Conservation (phyloP, 2,888 invertebrate species). For the Kuschelorhynchus macadamiae region DNA sequence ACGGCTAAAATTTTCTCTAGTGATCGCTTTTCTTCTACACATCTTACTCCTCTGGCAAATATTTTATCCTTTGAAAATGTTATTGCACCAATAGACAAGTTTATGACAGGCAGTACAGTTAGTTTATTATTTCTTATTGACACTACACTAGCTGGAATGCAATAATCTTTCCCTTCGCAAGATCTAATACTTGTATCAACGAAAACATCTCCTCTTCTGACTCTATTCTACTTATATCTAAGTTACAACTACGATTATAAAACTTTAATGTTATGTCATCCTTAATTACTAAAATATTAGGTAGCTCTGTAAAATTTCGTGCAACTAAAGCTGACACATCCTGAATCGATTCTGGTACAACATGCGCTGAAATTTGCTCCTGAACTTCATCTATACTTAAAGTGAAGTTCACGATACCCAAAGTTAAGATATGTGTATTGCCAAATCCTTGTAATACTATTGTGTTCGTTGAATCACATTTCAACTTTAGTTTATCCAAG, state of each 20-base stretch:
- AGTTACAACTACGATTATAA: neutral
- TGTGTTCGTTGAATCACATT: conserved; percentile 9
- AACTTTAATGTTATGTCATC: conserved; percentile 43
- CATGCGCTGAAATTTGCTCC: conserved; percentile 33
- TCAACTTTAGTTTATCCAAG: conserved; percentile 24
- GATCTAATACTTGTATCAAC: too few relatives aligned
- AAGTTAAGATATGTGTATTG: conserved; percentile 33
- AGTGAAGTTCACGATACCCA: conserved; percentile 37
- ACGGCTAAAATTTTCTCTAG: too few relatives aligned
- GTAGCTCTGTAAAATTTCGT: conserved; percentile 49
- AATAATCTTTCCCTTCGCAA: too few relatives aligned
- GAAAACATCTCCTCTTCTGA: too few relatives aligned
- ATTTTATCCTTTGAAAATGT: too few relatives aligned
- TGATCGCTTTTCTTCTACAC: too few relatives aligned
- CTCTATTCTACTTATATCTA: too few relatives aligned
- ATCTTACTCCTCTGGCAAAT: too few relatives aligned
- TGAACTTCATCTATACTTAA: conserved; percentile 47
- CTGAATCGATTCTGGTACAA: conserved; percentile 48
- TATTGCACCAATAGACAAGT: too few relatives aligned
- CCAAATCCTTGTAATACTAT: conserved; percentile 46
- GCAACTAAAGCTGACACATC: conserved; percentile 50
- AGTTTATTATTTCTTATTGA: too few relatives aligned
- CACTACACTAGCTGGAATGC: too few relatives aligned
- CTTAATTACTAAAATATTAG: conserved; percentile 46
- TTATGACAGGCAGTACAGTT: too few relatives aligned